Conservation (phyloP, 35 echinoderm and acorn worm species). For the Lytechinus variegatus region DNA sequence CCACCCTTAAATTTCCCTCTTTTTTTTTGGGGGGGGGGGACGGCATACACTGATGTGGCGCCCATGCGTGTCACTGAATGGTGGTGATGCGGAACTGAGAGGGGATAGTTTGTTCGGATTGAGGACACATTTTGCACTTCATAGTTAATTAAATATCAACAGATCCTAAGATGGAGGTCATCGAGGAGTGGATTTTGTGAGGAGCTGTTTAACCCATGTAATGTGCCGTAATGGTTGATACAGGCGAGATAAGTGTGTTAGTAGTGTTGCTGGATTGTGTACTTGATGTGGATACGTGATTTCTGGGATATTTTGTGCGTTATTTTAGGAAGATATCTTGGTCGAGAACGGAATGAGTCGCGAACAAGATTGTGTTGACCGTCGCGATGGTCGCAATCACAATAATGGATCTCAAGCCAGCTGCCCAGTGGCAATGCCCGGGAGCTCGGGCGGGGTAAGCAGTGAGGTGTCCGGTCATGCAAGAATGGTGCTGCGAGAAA, state of each 20-base stretch:
- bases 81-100: too few species aligned
- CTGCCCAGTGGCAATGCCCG: background rate
- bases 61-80: too few species aligned
- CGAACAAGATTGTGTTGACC: background rate
- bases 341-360: conserved; percentile 25
- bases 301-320: background rate
- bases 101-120: too few species aligned
- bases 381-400: background rate
- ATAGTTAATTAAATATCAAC: background rate
- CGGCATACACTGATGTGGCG: too few species aligned
- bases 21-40: too few species aligned
- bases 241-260: background rate
- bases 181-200: background rate
- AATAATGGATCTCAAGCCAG: conserved; percentile 18
- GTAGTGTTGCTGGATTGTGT: background rate
- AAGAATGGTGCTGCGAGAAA: conserved; percentile 57
- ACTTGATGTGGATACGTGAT: background rate
- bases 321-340: background rate
- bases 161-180: background rate
- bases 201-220: background rate
- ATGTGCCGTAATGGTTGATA: conserved; percentile 10
- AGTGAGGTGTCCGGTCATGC: conserved; percentile 71
- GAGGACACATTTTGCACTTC: background rate
- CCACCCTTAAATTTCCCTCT: too few species aligned
- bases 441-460: conserved; percentile 8